phyloP scores from a whole-genome alignment of 2,888 invertebrate species.

The Pammene fasciana region DNA sequence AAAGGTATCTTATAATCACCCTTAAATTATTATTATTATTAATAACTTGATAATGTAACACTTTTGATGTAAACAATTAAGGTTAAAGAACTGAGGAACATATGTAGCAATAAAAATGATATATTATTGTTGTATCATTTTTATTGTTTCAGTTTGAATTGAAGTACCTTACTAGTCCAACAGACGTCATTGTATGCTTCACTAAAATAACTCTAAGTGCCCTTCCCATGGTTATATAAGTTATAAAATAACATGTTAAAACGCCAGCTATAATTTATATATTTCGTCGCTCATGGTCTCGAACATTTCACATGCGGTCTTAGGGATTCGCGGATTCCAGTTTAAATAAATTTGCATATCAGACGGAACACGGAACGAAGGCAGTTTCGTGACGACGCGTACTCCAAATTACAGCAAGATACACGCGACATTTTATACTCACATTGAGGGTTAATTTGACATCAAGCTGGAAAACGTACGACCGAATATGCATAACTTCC shows the following conservation, averaged over 20 bases:
- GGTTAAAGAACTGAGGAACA: too few species aligned
- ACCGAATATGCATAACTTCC: constrained; percentile 10
- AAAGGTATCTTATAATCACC: too few species aligned
- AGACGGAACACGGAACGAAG: constrained; percentile 46
- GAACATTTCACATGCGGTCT: constrained; percentile 45
- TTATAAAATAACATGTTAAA: background rate
- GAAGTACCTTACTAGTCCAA: too few species aligned
- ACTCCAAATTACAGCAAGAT: constrained; percentile 41
- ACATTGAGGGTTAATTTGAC: constrained; percentile 32
- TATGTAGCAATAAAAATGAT: too few species aligned
- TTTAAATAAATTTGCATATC: constrained; percentile 50
- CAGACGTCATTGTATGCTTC: too few species aligned
- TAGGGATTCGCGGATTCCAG: constrained; percentile 42
- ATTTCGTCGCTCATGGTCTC: constrained; percentile 43
- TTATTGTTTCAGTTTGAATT: too few species aligned
- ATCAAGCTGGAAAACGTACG: constrained; percentile 30
- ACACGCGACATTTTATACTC: constrained; percentile 38
- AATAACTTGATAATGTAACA: too few species aligned
- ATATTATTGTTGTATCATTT: too few species aligned
- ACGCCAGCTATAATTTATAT: background rate
- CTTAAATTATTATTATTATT: too few species aligned
- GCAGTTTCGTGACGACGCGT: constrained; percentile 45
- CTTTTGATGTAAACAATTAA: too few species aligned
- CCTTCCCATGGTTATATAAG: background rate
- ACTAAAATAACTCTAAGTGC: too few species aligned